Evolutionary conservation across 2,888 invertebrate species (phyloP).

Genomic region (Smittia sp.): DNA sequence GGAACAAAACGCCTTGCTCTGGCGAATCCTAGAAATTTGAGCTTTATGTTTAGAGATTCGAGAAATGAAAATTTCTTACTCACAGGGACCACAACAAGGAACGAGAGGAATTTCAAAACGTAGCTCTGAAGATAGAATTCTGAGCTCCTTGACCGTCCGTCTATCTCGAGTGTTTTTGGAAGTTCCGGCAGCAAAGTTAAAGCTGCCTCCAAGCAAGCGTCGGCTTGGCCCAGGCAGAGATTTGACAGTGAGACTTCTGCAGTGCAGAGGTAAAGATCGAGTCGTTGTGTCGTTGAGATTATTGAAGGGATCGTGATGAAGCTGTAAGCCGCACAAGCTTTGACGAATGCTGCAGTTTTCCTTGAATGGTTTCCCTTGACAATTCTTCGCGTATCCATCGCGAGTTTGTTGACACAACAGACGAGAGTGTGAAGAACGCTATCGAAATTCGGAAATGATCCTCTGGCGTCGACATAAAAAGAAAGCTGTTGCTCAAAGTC

Average conservation of each 20-base stretch:
- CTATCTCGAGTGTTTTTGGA: slow-evolving; percentile 66
- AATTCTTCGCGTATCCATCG: slow-evolving; percentile 65
- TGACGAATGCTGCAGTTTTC: slow-evolving; percentile 80
- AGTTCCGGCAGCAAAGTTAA: slow-evolving; percentile 76
- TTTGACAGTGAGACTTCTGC: slow-evolving; percentile 87
- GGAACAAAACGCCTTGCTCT: slow-evolving; percentile 79
- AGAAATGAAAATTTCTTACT: slow-evolving; percentile 49
- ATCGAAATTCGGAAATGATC: slow-evolving; percentile 87
- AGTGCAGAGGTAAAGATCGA: slow-evolving; percentile 81
- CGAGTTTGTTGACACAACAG: slow-evolving; percentile 80
- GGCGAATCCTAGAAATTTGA: slow-evolving; percentile 70
- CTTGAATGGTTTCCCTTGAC: slow-evolving; percentile 73
- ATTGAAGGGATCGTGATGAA: slow-evolving; percentile 97
- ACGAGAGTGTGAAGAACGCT: slow-evolving; percentile 80
- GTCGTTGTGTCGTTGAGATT: slow-evolving; percentile 69
- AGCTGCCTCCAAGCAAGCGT: slow-evolving; percentile 90
- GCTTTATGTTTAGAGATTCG: too few species aligned
- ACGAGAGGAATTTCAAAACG: slow-evolving; percentile 75
- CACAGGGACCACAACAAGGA: slow-evolving; percentile 78
- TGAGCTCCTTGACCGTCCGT: slow-evolving; percentile 70
- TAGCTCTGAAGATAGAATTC: slow-evolving; percentile 70
- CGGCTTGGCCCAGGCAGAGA: slow-evolving; percentile 90
- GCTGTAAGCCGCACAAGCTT: slow-evolving; percentile 93
- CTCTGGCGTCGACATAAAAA: slow-evolving; percentile 91
- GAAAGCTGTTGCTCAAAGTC: slow-evolving; percentile 89